Evolutionary conservation across 2,888 invertebrate species (phyloP).

Genomic region (Ophion ventricosus): DNA sequence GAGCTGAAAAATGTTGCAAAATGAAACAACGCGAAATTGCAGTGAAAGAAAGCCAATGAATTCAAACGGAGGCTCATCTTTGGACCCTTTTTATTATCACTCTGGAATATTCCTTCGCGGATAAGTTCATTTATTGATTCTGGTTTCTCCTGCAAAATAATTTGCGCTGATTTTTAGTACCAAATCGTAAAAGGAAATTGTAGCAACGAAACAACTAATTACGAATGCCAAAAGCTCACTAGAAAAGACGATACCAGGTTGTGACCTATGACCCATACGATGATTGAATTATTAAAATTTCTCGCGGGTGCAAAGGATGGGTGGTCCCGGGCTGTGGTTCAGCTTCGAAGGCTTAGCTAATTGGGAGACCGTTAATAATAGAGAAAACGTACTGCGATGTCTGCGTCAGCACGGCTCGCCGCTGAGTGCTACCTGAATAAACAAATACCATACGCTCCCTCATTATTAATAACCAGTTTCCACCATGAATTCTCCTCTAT

Average conservation of each 20-base stretch:
- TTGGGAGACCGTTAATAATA: slow-evolving; percentile 80
- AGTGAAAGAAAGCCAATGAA: not conserved
- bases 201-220: not conserved
- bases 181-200: not conserved
- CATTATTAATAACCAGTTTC: slow-evolving; percentile 77
- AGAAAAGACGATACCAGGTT: not conserved
- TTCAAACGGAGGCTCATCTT: not conserved
- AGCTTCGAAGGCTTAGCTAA: slow-evolving; percentile 76
- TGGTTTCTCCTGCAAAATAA: not conserved
- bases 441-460: slow-evolving; percentile 79
- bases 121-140: not conserved
- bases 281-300: slow-evolving; percentile 81
- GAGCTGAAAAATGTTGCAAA: slow-evolving; percentile 12
- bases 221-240: not conserved
- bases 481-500: slow-evolving; percentile 34
- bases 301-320: slow-evolving; percentile 80
- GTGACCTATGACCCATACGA: slow-evolving; percentile 19
- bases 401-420: slow-evolving; percentile 64
- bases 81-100: no score
- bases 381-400: slow-evolving; percentile 66
- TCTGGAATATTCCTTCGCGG: not conserved
- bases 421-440: slow-evolving; percentile 82
- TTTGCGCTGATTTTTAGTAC: not conserved
- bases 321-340: slow-evolving; percentile 66
- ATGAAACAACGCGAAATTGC: not conserved